These are phyloP conservation scores for Cryptotis parvus DNA, from an alignment of 2,113 vertebrate species.

Conservation along the genomic window DNA sequence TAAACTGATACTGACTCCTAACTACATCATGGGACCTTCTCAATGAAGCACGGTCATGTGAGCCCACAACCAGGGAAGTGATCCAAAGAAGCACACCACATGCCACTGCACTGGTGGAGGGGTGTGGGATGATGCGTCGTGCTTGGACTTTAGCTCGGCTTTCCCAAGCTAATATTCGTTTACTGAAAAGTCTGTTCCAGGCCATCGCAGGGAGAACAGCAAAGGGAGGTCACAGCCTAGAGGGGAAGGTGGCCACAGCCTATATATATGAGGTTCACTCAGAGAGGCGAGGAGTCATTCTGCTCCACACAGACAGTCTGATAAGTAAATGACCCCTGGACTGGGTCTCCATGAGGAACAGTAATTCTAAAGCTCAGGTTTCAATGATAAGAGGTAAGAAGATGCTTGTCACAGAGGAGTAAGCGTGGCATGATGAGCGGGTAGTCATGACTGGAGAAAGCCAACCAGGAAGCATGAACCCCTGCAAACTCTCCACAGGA, in stretches of 20 bases:
- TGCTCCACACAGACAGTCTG: not conserved
- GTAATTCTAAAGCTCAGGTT: not conserved
- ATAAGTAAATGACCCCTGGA: not conserved
- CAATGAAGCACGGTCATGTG: constrained; percentile 5
- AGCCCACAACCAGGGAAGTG: constrained; percentile 13
- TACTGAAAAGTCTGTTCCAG: constrained; percentile 28
- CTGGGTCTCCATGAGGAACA: not conserved
- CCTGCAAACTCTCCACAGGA: not conserved
- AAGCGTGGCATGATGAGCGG: not conserved
- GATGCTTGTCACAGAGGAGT: not conserved
- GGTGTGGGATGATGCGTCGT: not conserved
- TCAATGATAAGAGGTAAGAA: not conserved
- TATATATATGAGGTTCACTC: too few species aligned
- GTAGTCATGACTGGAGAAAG: not conserved
- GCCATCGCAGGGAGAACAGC: not conserved
- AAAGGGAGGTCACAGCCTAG: not conserved
- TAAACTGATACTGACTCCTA: not conserved
- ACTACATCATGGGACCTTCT: constrained; percentile 31
- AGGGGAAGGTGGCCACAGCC: not conserved
- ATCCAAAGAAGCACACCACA: constrained; percentile 3
- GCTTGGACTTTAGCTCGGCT: too few species aligned
- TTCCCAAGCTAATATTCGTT: not conserved
- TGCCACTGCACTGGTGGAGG: constrained; percentile 5
- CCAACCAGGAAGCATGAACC: too few species aligned
- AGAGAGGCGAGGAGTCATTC: not conserved